A percentile compares a stretch with the other conserved stretches of the same genome.
These are phyloP conservation scores for Anthonomus grandis DNA, from an alignment of 1,140 invertebrate genomes.

Conservation along the genomic window DNA sequence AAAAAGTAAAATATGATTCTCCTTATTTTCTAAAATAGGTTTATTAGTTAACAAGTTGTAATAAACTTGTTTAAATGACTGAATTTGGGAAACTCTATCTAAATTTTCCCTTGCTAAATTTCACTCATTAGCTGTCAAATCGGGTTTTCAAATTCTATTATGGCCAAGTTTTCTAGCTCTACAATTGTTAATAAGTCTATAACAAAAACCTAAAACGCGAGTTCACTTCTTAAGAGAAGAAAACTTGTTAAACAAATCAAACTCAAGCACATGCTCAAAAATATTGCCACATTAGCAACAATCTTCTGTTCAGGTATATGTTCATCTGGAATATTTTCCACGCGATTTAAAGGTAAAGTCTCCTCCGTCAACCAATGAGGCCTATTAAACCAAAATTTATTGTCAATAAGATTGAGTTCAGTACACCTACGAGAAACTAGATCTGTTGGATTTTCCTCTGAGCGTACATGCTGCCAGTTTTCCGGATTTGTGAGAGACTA, in stretches of 20 bases:
- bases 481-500: neutral
- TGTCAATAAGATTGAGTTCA: neutral
- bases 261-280: neutral
- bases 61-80: slow-evolving; percentile 9
- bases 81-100: slow-evolving; percentile 7
- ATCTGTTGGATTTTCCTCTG: slow-evolving; percentile 22
- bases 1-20: slow-evolving; percentile 7
- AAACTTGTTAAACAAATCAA: neutral
- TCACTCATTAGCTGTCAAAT: slow-evolving; percentile 4
- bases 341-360: neutral
- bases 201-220: slow-evolving; percentile 3
- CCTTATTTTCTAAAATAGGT: slow-evolving; percentile 7
- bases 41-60: slow-evolving; percentile 7
- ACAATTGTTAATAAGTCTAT: slow-evolving; percentile 1
- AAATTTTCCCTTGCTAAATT: neutral
- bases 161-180: neutral
- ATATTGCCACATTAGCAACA: neutral
- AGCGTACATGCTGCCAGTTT: slow-evolving; percentile 3
- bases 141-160: too few species aligned
- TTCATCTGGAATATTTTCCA: neutral
- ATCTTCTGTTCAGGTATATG: slow-evolving; percentile 1
- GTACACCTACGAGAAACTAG: slow-evolving; percentile 3
- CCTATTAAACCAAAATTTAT: slow-evolving; percentile 23
- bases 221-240: slow-evolving; percentile 8
- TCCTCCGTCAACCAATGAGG: slow-evolving; percentile 20